A percentile compares a stretch with the other conserved stretches of the same genome.
Conservation (phyloP, 2,113 vertebrate species). For the Dicerorhinus sumatrensis region DNA sequence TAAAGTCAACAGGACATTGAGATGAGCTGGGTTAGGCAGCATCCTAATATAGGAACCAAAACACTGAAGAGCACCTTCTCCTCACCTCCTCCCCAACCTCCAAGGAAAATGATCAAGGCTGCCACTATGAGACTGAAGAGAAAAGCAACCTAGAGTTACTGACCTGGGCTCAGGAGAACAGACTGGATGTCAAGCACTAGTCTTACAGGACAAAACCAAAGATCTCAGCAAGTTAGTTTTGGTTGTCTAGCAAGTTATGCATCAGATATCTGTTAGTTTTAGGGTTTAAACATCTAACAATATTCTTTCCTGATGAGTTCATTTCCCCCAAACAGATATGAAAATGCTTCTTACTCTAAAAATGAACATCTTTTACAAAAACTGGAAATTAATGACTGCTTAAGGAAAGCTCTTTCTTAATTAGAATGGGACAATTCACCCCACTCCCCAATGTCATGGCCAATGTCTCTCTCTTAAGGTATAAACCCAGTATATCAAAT, state of each 20-base stretch:
- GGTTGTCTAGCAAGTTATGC: conserved; percentile 37
- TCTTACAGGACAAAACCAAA: conserved; percentile 32
- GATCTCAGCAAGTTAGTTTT: conserved; percentile 61
- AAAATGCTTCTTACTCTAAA: conserved; percentile 64
- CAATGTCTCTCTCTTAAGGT: neutral
- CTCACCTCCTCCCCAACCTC: neutral
- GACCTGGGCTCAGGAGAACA: neutral
- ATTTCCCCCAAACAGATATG: neutral
- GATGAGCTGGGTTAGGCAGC: conserved; percentile 69
- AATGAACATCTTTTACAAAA: conserved; percentile 54
- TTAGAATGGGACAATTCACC: neutral
- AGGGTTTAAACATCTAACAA: conserved; percentile 54
- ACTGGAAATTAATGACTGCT: conserved; percentile 50
- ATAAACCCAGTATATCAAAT: neutral
- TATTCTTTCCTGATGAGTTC: conserved; percentile 40
- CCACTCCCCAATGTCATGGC: conserved; percentile 64
- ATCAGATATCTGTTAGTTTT: conserved; percentile 62
- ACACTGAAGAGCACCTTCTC: conserved; percentile 39
- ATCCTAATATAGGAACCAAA: conserved; percentile 59
- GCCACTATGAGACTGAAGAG: conserved; percentile 51
- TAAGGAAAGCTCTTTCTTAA: conserved; percentile 33
- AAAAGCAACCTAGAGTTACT: conserved; percentile 29
- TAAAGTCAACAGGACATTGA: conserved; percentile 70
- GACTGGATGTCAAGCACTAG: neutral
- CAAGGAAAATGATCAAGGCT: conserved; percentile 36